phyloP scores from a whole-genome alignment of 2,888 invertebrate genomes.

The Cyrtodaria siliqua region DNA sequence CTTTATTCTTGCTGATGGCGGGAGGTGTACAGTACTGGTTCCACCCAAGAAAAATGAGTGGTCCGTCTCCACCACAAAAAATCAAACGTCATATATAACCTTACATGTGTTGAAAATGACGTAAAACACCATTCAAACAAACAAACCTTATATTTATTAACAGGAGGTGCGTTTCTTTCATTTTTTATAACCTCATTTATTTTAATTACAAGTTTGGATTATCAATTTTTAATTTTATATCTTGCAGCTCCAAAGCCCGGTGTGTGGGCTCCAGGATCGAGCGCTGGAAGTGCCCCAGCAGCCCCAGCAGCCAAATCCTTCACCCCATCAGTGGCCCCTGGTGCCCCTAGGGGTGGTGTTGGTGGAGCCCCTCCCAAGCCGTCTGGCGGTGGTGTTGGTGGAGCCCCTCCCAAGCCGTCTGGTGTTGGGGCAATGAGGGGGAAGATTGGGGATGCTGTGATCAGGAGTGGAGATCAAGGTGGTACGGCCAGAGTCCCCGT shows the following conservation, averaged over 20 bases:
- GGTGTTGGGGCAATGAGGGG: conserved; percentile 79
- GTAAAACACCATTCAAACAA: too few species aligned
- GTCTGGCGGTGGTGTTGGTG: conserved; percentile 74
- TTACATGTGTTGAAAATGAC: too few species aligned
- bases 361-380: conserved; percentile 70
- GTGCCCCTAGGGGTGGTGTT: conserved; percentile 34
- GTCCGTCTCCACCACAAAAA: too few species aligned
- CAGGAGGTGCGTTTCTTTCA: too few species aligned
- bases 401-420: conserved; percentile 72
- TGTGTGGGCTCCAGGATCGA: conserved; percentile 71
- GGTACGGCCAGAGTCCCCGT: conserved; percentile 67
- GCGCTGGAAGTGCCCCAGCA: conserved; percentile 58
- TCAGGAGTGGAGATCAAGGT: conserved; percentile 69
- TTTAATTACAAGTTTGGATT: too few species aligned
- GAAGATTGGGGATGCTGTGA: conserved; percentile 79
- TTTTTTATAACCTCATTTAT: too few species aligned
- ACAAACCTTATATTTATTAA: too few species aligned
- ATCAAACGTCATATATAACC: too few species aligned
- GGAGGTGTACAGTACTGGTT: too few species aligned
- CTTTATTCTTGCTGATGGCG: too few species aligned
- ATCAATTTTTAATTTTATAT: conserved; percentile 16
- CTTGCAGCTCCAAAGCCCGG: conserved; percentile 70
- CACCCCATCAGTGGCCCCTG: conserved; percentile 61
- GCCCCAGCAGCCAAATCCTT: conserved; percentile 68
- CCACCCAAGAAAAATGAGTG: too few species aligned